Percentiles rank a stretch among this genome's conserved stretches.
phyloP scores from a whole-genome alignment of 1,140 invertebrate species.

The Araneus ventricosus region DNA sequence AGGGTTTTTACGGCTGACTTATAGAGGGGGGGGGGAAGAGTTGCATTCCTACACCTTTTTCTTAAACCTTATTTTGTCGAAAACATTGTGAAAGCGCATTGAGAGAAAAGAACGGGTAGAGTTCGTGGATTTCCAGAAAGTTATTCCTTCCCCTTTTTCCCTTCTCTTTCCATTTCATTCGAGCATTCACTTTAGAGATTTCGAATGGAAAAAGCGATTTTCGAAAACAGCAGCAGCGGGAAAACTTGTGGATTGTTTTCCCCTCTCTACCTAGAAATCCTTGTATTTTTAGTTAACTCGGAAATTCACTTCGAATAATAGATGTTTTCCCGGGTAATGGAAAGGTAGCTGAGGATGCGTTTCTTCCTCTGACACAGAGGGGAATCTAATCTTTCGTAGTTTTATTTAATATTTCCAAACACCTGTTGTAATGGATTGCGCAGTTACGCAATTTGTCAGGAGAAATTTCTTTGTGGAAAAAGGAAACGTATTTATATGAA shows the following conservation, averaged over 20 bases:
- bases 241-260: slow-evolving; percentile 14
- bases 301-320: slow-evolving; percentile 26
- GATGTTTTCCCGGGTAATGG: no score
- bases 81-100: slow-evolving; percentile 13
- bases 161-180: neutral
- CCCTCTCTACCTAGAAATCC: neutral
- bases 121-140: neutral
- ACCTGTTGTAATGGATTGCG: no score
- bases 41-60: neutral
- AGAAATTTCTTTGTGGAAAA: no score
- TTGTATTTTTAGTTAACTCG: neutral
- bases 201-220: slow-evolving; percentile 61
- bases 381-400: no score
- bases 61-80: neutral
- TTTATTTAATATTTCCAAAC: no score
- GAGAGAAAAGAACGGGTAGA: slow-evolving; percentile 14
- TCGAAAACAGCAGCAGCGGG: slow-evolving; percentile 17
- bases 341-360: no score
- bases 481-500: no score
- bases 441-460: no score
- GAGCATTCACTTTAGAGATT: slow-evolving; percentile 2
- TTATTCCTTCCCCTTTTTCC: neutral
- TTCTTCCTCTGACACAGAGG: no score
- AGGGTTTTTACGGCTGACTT: slow-evolving; percentile 26
- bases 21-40: neutral